Evolutionary conservation across 37 sponge, comb jelly and placozoan species (phyloP).

Genomic region (Chondrilla cf. caribensis): DNA sequence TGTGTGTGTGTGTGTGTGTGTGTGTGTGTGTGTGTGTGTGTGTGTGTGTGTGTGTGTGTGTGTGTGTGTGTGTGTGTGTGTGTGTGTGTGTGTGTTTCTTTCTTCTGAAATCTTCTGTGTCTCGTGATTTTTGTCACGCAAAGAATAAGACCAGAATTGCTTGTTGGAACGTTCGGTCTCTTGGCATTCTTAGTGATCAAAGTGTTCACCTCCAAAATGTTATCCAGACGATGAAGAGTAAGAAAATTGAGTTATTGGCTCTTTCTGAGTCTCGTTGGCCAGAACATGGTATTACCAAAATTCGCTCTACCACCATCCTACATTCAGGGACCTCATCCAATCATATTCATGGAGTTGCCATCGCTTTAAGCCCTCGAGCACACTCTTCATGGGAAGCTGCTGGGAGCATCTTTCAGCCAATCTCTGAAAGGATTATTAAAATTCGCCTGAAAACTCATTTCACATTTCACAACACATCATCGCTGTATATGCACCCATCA

Average conservation of each 20-base stretch:
- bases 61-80: too few species aligned
- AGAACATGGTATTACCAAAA: not conserved
- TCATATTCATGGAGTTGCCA: not conserved
- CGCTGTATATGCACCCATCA: not conserved
- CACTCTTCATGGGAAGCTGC: not conserved
- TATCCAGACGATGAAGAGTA: not conserved
- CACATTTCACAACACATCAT: not conserved
- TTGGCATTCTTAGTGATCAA: not conserved
- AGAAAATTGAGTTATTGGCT: not conserved
- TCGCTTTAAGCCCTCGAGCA: not conserved
- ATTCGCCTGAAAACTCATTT: not conserved
- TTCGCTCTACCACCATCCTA: not conserved
- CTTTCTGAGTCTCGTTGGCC: slow-evolving; percentile 1
- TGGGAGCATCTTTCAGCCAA: not conserved
- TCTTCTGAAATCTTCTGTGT: too few species aligned
- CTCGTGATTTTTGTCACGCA: slow-evolving; percentile 2
- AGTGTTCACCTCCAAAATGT: not conserved
- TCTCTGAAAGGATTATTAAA: too few species aligned
- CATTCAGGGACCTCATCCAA: not conserved
- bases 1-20: too few species aligned
- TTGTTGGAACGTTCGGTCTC: not conserved
- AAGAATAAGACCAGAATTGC: not conserved
- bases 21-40: too few species aligned
- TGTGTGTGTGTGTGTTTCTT: too few species aligned
- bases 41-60: too few species aligned